A percentile compares a stretch with the other conserved stretches of the same genome.
phyloP scores from a whole-genome alignment of 2,888 invertebrate genomes.

The Chrysotoxum bicinctum region DNA sequence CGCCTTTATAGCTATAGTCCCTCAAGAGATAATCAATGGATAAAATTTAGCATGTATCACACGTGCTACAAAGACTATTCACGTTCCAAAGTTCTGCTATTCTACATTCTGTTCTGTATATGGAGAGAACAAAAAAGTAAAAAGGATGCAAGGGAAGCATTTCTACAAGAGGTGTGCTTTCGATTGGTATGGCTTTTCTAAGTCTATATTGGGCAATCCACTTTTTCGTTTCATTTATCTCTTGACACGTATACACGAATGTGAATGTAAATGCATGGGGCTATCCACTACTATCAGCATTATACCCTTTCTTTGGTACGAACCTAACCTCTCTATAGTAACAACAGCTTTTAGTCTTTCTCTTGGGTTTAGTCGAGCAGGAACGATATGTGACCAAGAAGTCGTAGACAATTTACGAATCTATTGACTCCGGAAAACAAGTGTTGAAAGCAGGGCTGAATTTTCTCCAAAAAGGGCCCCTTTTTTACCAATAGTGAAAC shows the following conservation, averaged over 20 bases:
- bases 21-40: constrained; percentile 51
- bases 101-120: neutral
- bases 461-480: neutral
- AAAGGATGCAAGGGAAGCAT: constrained; percentile 24
- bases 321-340: neutral
- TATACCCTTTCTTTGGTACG: neutral
- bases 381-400: constrained; percentile 34
- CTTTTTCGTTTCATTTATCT: constrained; percentile 29
- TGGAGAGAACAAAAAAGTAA: neutral
- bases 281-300: neutral
- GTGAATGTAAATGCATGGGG: constrained; percentile 4
- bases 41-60: constrained; percentile 60
- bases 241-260: constrained; percentile 27
- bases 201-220: constrained; percentile 32
- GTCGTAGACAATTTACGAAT: constrained; percentile 65
- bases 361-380: constrained; percentile 14
- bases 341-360: constrained; percentile 23
- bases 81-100: constrained; percentile 48
- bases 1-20: constrained; percentile 18
- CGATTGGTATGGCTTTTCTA: constrained; percentile 42
- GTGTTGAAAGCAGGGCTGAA: neutral
- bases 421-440: constrained; percentile 34
- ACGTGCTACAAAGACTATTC: constrained; percentile 56
- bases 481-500: too few species aligned
- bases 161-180: constrained; percentile 26